These are phyloP conservation scores for Onychorhynchus coronatus DNA, from an alignment of 2,113 vertebrate species.

Conservation along the genomic window DNA sequence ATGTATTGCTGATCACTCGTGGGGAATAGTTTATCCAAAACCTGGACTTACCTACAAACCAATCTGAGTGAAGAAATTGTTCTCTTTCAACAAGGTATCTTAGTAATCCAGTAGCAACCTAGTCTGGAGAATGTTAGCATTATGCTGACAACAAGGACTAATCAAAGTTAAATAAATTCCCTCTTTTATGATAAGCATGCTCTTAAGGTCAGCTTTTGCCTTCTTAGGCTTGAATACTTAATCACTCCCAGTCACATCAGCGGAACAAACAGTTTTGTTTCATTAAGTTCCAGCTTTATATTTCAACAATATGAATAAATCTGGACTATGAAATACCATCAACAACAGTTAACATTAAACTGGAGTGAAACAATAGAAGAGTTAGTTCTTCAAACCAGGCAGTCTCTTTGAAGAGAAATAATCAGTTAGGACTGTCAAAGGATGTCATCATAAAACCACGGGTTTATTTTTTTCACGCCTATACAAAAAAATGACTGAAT, in stretches of 20 bases:
- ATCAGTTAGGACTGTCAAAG: constrained; percentile 67
- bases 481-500: constrained; percentile 67
- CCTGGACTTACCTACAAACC: constrained; percentile 45
- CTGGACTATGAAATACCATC: constrained; percentile 65
- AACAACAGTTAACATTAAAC: constrained; percentile 63
- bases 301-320: constrained; percentile 56
- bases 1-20: constrained; percentile 37
- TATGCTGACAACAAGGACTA: constrained; percentile 64
- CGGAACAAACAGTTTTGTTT: constrained; percentile 59
- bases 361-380: constrained; percentile 68
- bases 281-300: constrained; percentile 53
- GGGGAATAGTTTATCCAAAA: constrained; percentile 58
- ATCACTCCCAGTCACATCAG: constrained; percentile 52
- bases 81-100: constrained; percentile 53
- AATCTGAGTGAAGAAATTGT: constrained; percentile 46
- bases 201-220: constrained; percentile 59
- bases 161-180: constrained; percentile 63
- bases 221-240: constrained; percentile 42
- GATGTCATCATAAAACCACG: constrained; percentile 70
- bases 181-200: constrained; percentile 60
- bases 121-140: constrained; percentile 71
- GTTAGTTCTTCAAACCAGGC: constrained; percentile 66
- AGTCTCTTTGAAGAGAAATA: constrained; percentile 69
- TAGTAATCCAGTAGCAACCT: constrained; percentile 60
- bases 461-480: constrained; percentile 60